Evolutionary conservation across 2,113 vertebrate species (phyloP), one percentile per base, ranked within the genome.

Genomic region (Eurypyga helias): DNA sequence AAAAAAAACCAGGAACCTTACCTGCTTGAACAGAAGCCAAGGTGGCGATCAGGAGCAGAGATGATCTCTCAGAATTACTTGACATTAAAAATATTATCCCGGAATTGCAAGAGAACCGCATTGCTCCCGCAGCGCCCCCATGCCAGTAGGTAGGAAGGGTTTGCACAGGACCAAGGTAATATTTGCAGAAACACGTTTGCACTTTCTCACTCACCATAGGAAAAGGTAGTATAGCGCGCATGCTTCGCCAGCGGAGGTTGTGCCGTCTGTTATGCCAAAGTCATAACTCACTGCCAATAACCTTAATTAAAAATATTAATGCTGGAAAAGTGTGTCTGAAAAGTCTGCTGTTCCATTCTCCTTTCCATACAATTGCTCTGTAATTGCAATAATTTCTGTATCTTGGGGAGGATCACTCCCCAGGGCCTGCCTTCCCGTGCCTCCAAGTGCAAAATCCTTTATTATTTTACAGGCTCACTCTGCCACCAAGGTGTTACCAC

Each of bases 261-360:
- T 73, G 75, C 94, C 8, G 25, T 18, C 81, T 90, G 36, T 67
- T 77, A 17, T 82, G 88, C 87, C 93, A 45, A 93, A 96, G 65
- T 80, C 90, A 51, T 85, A 95, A 85, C 83, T 96, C 94, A 41
- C 79, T 89, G 93, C 72, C 96, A 97, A 88, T 66, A 96, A 46
- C 94, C 84, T 94, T 97, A 97, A 97, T 97, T 97, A 97, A 97
- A 97, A 97, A 96, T 90, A 96, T 94, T 89, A 96, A 96, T 90
- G 95, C 95, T 54, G 60, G 92, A 52, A 43, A 96, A 94, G 83
- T 75, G 82, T 67, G 69, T 82, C 94, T 96, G 94, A 36, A 33
- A 85, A 97, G 82, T 43, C 89, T 92, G 96, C 71, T 55, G 84
- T 61, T 95, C 87, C 86, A 19, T 76, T 83, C 83, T 72, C 75